Evolutionary conservation across 2,797 vertebrate species (phyloP), one percentile per base, ranked within the genome.

Genomic region (Xenopus petersii): DNA sequence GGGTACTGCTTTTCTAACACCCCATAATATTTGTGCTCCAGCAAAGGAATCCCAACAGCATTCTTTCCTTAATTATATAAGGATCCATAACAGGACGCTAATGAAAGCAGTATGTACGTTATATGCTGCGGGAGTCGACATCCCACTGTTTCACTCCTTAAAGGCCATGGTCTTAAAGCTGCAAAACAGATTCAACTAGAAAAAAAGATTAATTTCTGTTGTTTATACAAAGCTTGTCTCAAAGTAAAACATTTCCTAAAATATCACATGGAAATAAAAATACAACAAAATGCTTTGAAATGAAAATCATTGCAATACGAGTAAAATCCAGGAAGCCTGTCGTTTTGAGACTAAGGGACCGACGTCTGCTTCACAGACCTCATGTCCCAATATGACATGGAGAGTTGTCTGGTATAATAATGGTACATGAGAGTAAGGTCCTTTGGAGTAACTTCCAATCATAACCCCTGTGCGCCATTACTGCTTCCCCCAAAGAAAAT

Each of bases 61-160:
- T 71, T 67, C 48, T 51, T 51, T 51, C 49, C 49, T 72, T 73
- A 51, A 64, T 64, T 65, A 68, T 65, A 59, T 51, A 64, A 21
- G 65, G 24, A 21, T 58, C 48, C n/a, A 49, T 73, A 69, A 69
- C 51, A n/a, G 10, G 16, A n/a, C 6, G 5, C 61, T 73, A 79
- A 79, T 70, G 66, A 73, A 74, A 73, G 54, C 76, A 64, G 51
- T 36, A 70, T 79, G 76, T 24, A 48, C 63, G 24, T 64, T 56
- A 62, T 68, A 55, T 48, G 21, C 63, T 11, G 17, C 58, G 26
- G 48, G 48, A 49, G 17, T 63, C 12, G 11, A 71, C 30, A 33
- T 55, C 70, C 68, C 15, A 59, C 75, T 72, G 75, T 17, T 64
- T 66, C 24, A 10, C 56, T 72, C 49, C 70, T 67, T 12, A 51